Base-by-base conservation (phyloP, 2,113 vertebrate species). In the Triplophysa rosa region DNA sequence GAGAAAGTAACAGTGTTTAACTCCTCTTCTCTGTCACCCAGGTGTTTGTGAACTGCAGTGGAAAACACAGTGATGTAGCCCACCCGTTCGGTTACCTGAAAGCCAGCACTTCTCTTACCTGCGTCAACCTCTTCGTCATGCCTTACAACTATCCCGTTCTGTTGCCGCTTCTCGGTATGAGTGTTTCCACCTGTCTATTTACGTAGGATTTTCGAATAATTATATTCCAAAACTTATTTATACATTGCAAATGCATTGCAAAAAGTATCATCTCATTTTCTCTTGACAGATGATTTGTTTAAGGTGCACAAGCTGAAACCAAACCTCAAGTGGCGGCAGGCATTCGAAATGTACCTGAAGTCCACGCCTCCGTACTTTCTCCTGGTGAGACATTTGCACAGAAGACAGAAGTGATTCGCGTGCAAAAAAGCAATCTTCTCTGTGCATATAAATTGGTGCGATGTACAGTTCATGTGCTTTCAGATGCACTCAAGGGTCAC, bases 71-170 rank as follows among this genome's bases (percentile, higher is more conserved):
- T 78, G 97, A 99, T 90, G 93, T 97, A 82, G 95, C 96, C 58
- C 95, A 98, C 86, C 97, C 97, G 8, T 99, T 97, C 76, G 97
- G 97, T 82, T 99, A 99, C 92, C 91, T 99, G 86, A 99, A 99
- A 91, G 97, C 97, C 87, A 99, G 97, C 90, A 99, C 97, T 13
- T 94, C 97, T 1, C 92, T 99, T 68, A 98, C 94, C 89, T 99
- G 97, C 86, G 97, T 99, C 88, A 99, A 99, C 90, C 91, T 99
- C 84, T 99, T 99, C 84, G 97, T 99, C 87, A 98, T 99, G 97
- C 97, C 97, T 92, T 98, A 98, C 86, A 98, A 98, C 90, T 99
- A 96, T 87, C 97, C 97, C 8, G 96, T 97, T 37, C 95, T 99
- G 0, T 95, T 99, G 85, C 97, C 97, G 13, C 93, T 99, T 33